phyloP scores from a whole-genome alignment of 2,113 vertebrate species.

The pig (Sus scrofa) region T2T-Sscrofa CM000818.6:75977001-75977500 shows the following conservation, averaged over 20 bases:
- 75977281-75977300: background rate
- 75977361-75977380: background rate
- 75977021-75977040: background rate
- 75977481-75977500: background rate
- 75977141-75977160: background rate
- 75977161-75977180: conserved; percentile 17
- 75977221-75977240: background rate
- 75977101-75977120: conserved; percentile 7
- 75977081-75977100: background rate
- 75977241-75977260: background rate
- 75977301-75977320: background rate
- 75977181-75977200: conserved; percentile 43
- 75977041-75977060: background rate
- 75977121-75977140: background rate
- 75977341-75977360: background rate
- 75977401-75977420: background rate
- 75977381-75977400: background rate
- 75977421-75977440: conserved; percentile 17
- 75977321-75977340: background rate
- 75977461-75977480: background rate
- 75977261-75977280: background rate
- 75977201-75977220: background rate
- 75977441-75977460: background rate
- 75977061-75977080: background rate
- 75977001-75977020: background rate